phyloP scores from a whole-genome alignment of 2,113 vertebrate species.

The Natator depressus region DNA sequence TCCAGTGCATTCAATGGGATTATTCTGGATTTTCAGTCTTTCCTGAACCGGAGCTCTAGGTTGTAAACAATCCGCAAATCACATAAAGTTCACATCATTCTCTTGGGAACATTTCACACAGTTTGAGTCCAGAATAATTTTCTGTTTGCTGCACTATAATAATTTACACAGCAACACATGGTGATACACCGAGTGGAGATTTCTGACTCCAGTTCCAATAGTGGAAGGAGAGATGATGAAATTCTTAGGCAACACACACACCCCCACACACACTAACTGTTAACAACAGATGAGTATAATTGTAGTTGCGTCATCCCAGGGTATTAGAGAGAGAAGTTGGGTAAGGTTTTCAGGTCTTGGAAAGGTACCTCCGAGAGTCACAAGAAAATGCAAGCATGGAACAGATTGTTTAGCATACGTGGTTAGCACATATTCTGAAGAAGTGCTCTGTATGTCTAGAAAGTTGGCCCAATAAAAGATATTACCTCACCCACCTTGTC shows the following conservation, averaged over 20 bases:
- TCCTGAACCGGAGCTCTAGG: background rate
- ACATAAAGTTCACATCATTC: slow-evolving; percentile 31
- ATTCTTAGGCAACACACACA: background rate
- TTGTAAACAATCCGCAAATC: slow-evolving; percentile 39
- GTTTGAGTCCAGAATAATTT: slow-evolving; percentile 14
- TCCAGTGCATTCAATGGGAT: slow-evolving; percentile 32
- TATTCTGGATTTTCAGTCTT: slow-evolving; percentile 10
- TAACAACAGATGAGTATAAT: background rate
- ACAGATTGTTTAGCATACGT: background rate
- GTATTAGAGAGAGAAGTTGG: too few species aligned
- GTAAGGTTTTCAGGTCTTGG: too few species aligned
- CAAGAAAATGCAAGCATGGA: background rate
- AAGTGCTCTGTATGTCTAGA: background rate
- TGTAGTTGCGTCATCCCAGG: too few species aligned
- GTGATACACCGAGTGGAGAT: background rate
- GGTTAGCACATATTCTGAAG: background rate
- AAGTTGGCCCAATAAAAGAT: background rate
- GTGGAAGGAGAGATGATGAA: background rate
- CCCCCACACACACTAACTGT: background rate
- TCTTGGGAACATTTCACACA: background rate
- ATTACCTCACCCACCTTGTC: background rate
- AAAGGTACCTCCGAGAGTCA: background rate
- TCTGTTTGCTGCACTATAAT: background rate
- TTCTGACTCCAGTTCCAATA: background rate
- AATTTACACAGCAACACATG: background rate